phyloP scores from a whole-genome alignment of 2,888 invertebrate species.

The Caenorhabditis sp. region DNA sequence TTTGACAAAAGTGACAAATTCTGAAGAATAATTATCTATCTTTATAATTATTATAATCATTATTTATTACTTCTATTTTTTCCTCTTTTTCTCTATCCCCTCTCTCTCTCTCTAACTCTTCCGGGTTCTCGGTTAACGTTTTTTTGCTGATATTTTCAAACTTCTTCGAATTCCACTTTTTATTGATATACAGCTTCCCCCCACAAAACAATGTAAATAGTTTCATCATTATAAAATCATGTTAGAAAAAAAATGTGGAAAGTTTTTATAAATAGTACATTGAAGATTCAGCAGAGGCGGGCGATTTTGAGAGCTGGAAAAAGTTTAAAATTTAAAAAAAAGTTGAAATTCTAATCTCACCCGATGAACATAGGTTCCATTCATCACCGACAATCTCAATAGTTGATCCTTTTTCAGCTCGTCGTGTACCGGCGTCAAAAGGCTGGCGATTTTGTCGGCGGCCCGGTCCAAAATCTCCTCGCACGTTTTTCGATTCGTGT shows the following conservation, averaged over 20 bases:
- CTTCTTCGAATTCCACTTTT: not conserved
- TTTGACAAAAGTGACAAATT: slow-evolving; percentile 41
- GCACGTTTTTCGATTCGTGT: slow-evolving; percentile 40
- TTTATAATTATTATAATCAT: not conserved
- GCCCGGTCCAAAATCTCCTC: slow-evolving; percentile 91
- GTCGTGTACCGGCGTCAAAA: slow-evolving; percentile 96
- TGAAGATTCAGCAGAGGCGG: not conserved
- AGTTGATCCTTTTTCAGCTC: slow-evolving; percentile 98
- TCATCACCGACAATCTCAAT: slow-evolving; percentile 97
- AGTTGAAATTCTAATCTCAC: not conserved
- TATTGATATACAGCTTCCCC: not conserved
- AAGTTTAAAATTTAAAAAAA: no score
- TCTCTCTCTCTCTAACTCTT: not conserved
- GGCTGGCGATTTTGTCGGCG: slow-evolving; percentile 94
- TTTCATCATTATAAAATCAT: not conserved
- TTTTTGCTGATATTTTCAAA: not conserved
- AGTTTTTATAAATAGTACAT: not conserved
- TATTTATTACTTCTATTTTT: no score
- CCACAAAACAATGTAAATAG: not conserved
- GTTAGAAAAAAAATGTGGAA: not conserved
- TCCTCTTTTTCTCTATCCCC: not conserved
- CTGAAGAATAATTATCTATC: slow-evolving; percentile 26
- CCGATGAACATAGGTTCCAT: slow-evolving; percentile 79
- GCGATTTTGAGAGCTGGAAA: no score
- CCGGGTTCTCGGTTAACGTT: not conserved